These are phyloP conservation scores for Lacanobia wlatinum DNA, from an alignment of 2,888 invertebrate species.

Conservation along the genomic window DNA sequence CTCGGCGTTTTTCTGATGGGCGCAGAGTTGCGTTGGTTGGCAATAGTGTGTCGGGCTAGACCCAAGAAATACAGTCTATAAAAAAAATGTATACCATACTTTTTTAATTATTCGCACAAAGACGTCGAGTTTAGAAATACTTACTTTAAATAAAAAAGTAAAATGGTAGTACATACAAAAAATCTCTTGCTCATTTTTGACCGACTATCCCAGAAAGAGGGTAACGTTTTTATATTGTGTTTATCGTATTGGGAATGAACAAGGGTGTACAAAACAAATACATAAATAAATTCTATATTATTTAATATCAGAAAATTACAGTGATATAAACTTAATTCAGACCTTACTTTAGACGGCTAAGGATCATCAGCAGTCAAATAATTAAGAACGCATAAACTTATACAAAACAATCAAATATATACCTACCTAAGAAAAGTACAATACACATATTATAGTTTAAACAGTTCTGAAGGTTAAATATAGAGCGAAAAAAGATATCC, in stretches of 20 bases:
- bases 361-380: slow-evolving; percentile 41
- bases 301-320: slow-evolving; percentile 66
- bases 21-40: too few species aligned
- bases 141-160: too few species aligned
- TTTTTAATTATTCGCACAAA: too few species aligned
- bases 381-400: slow-evolving; percentile 52
- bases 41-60: too few species aligned
- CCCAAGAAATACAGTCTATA: too few species aligned
- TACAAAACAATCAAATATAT: slow-evolving; percentile 50
- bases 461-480: slow-evolving; percentile 30
- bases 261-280: slow-evolving; percentile 23
- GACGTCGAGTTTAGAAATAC: too few species aligned
- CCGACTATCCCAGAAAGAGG: too few species aligned
- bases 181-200: too few species aligned
- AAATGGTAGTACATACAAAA: too few species aligned
- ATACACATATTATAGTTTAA: slow-evolving; percentile 32
- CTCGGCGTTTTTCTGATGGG: too few species aligned
- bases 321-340: slow-evolving; percentile 68
- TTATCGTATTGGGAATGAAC: neutral
- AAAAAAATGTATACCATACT: too few species aligned
- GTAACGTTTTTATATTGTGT: neutral
- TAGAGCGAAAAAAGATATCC: slow-evolving; percentile 9
- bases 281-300: slow-evolving; percentile 34
- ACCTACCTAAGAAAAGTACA: slow-evolving; percentile 52
- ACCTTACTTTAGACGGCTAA: slow-evolving; percentile 62